A percentile compares a stretch with the other conserved stretches of the same genome.
Evolutionary conservation across 1,140 invertebrate species (phyloP).

Genomic region (Heliconius hermathena): DNA sequence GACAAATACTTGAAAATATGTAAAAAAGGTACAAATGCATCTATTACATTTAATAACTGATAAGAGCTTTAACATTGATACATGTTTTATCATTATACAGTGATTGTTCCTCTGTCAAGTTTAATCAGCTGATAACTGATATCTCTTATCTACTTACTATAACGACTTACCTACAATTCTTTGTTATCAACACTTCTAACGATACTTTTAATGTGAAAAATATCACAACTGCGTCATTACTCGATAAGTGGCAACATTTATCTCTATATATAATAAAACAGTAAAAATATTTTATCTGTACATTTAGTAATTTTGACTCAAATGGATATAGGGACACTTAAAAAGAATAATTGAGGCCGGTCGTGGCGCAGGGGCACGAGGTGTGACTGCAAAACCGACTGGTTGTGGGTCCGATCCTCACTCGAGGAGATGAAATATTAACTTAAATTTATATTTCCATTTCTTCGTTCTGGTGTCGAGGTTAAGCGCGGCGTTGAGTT

Average conservation of each 20-base stretch:
- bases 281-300: no score
- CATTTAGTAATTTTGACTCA: no score
- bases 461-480: no score
- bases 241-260: conserved; percentile 18
- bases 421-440: no score
- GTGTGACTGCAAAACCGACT: no score
- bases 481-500: no score
- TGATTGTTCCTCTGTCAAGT: conserved; percentile 45
- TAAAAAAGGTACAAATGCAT: background rate
- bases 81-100: background rate
- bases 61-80: background rate
- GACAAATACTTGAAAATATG: background rate
- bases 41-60: background rate
- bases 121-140: conserved; percentile 44
- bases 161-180: conserved; percentile 30
- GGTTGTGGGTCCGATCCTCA: no score
- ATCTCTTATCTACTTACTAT: conserved; percentile 36
- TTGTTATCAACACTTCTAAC: conserved; percentile 35
- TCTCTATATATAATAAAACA: no score
- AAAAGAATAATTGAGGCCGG: no score
- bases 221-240: conserved; percentile 43
- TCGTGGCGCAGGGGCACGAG: no score
- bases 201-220: conserved; percentile 35
- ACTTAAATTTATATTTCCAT: no score
- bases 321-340: no score